These are phyloP conservation scores for Napeogenes sylphis DNA, from an alignment of 2,888 invertebrate species.

Conservation along the genomic window DNA sequence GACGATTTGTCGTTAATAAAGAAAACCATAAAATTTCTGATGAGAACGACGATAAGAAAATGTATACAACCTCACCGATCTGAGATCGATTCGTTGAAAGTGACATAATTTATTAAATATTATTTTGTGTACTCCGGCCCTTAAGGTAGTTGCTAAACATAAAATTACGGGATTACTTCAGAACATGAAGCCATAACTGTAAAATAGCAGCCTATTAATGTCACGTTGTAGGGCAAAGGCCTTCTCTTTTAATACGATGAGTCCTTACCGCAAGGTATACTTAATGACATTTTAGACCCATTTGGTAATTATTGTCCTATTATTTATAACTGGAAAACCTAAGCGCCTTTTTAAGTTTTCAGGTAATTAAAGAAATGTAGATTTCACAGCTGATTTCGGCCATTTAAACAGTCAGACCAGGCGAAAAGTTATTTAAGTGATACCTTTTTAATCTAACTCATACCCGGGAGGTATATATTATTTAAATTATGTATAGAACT, in stretches of 20 bases:
- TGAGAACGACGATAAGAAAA: not conserved
- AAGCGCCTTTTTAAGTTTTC: not conserved
- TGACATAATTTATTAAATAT: not conserved
- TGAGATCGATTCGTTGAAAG: not conserved
- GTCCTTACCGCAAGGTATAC: not conserved
- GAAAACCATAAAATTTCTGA: not conserved
- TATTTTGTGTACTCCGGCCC: constrained; percentile 1
- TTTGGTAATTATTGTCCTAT: not conserved
- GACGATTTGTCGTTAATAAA: not conserved
- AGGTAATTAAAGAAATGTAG: too few relatives aligned
- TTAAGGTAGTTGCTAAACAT: not conserved
- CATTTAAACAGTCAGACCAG: too few relatives aligned
- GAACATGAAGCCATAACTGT: constrained; percentile 3
- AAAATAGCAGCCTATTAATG: constrained; percentile 5
- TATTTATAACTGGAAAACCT: not conserved
- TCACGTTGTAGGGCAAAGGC: not conserved
- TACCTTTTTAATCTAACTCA: too few relatives aligned
- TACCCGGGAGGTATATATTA: too few relatives aligned
- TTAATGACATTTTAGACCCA: not conserved
- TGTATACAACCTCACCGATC: not conserved
- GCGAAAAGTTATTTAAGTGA: too few relatives aligned
- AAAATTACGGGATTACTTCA: constrained; percentile 6
- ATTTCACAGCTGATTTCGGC: too few relatives aligned
- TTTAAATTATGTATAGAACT: too few relatives aligned
- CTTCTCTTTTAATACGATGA: constrained; percentile 5